Conservation (phyloP, 2,888 invertebrate species). For the Ctena decussata region DNA sequence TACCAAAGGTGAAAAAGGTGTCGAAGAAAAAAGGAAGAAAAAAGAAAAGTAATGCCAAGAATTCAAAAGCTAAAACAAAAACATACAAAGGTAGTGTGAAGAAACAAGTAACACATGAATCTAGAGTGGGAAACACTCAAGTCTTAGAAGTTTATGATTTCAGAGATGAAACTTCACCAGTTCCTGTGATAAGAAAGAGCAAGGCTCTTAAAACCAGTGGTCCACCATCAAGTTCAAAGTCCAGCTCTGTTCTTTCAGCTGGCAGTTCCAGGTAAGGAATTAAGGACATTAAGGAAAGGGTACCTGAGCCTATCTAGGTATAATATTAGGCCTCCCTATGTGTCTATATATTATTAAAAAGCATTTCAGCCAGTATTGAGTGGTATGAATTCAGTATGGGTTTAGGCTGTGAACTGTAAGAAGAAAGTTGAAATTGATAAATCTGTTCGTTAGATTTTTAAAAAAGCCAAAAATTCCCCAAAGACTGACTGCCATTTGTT, state of each 20-base stretch:
- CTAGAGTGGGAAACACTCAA: background rate
- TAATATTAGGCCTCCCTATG: too few relatives aligned
- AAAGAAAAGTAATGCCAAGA: background rate
- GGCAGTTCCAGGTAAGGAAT: too few relatives aligned
- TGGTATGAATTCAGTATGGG: too few relatives aligned
- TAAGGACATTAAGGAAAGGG: too few relatives aligned
- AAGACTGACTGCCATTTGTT: too few relatives aligned
- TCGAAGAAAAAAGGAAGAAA: background rate
- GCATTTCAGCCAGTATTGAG: too few relatives aligned
- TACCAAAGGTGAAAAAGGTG: background rate
- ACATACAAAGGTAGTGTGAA: background rate
- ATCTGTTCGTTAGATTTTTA: too few relatives aligned
- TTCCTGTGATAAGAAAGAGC: slow-evolving; percentile 4
- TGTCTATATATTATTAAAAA: too few relatives aligned
- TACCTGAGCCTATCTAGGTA: too few relatives aligned
- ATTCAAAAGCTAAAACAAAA: background rate
- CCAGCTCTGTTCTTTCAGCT: background rate
- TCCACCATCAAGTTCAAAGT: background rate
- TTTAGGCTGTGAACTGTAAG: too few relatives aligned
- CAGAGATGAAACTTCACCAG: slow-evolving; percentile 45
- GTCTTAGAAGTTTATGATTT: slow-evolving; percentile 49
- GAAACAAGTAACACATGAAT: background rate
- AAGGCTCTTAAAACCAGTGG: background rate
- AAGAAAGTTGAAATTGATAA: too few relatives aligned
- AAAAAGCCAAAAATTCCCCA: too few relatives aligned